Evolutionary conservation across 2,888 invertebrate species (phyloP).

Genomic region (Dysmachus trigonus): DNA sequence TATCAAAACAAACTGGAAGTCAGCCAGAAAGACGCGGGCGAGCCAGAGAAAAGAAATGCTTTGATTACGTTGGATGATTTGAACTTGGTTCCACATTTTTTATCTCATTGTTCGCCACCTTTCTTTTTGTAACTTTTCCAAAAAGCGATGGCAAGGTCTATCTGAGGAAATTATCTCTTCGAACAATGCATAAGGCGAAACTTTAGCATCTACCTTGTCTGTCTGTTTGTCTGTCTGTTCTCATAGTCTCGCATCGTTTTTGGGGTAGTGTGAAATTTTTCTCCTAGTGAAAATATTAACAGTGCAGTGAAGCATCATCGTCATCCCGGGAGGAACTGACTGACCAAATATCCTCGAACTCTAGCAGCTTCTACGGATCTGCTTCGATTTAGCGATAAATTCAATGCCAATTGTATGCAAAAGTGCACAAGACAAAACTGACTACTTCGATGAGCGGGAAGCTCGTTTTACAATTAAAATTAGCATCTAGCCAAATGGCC

Average conservation of each 20-base stretch:
- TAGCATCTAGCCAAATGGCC: not conserved
- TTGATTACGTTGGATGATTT: constrained; percentile 15
- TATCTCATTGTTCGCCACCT: not conserved
- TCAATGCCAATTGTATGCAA: constrained; percentile 38
- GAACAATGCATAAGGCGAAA: constrained; percentile 1
- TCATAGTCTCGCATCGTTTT: not conserved
- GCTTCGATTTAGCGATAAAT: not conserved
- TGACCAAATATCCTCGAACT: not conserved
- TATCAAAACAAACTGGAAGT: not conserved
- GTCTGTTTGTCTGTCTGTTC: not conserved
- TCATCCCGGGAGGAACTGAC: not conserved
- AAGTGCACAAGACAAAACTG: not conserved
- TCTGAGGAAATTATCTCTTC: not conserved
- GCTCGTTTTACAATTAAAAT: not conserved
- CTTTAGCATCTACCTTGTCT: not conserved
- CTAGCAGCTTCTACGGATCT: not conserved
- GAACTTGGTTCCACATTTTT: constrained; percentile 31
- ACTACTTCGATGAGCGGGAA: not conserved
- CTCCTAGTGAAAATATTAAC: not conserved
- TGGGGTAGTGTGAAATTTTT: not conserved
- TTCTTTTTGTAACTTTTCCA: constrained; percentile 1
- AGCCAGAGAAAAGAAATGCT: not conserved
- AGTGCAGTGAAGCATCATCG: not conserved
- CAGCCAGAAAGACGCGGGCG: not conserved
- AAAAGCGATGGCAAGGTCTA: not conserved